A percentile compares a stretch with the other conserved stretches of the same genome.
phyloP scores from a whole-genome alignment of 2,113 vertebrate species.

The Phalacrocorax pelagicus region DNA sequence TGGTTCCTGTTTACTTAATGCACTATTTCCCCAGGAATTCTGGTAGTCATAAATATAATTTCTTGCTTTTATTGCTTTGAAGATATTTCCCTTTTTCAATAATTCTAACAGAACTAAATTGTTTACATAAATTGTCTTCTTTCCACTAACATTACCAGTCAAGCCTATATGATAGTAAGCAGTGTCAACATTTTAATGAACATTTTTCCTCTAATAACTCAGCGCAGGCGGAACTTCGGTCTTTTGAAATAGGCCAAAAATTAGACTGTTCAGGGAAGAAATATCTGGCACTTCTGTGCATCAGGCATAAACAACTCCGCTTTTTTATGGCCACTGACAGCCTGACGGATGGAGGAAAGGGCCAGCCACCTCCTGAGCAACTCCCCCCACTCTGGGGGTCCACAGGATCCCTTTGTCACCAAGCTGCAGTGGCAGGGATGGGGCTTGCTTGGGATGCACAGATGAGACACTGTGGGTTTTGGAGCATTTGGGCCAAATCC shows the following conservation, averaged over 20 bases:
- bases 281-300: background rate
- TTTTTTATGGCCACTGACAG: background rate
- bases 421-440: fast-evolving
- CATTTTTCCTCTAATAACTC: background rate
- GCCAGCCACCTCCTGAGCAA: background rate
- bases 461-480: background rate
- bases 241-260: background rate
- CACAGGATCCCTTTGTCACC: background rate
- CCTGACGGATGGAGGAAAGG: background rate
- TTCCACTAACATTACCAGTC: background rate
- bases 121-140: conserved; percentile 19
- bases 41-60: background rate
- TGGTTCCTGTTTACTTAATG: conserved; percentile 14
- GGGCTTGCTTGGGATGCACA: background rate
- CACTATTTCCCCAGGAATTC: background rate
- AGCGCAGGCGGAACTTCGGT: background rate
- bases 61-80: conserved; percentile 8
- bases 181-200: background rate
- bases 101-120: conserved; percentile 16
- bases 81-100: background rate
- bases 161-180: background rate
- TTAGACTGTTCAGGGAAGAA: background rate
- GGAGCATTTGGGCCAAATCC: background rate
- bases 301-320: background rate
- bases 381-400: background rate